Evolutionary conservation across 2,797 vertebrate genomes (phyloP).

Genomic region (Alcedo atthis): DNA sequence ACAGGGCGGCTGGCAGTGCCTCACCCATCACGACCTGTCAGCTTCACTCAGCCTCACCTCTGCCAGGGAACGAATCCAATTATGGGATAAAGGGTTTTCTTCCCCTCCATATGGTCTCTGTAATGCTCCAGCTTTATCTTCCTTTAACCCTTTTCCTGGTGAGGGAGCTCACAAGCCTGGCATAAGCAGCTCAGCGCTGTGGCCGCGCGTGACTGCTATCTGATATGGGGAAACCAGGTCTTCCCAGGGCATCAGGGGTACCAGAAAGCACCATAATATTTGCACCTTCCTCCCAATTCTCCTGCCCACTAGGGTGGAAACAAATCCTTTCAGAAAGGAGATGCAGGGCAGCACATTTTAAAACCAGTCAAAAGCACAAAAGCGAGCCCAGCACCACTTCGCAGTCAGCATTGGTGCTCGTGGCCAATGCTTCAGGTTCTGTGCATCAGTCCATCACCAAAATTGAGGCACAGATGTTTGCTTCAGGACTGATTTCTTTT

Average conservation of each 20-base stretch:
- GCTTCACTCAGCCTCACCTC: constrained; percentile 54
- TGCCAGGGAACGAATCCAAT: constrained; percentile 27
- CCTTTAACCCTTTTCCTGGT: constrained; percentile 69
- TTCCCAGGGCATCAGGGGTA: neutral
- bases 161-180: constrained; percentile 44
- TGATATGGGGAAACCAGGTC: neutral
- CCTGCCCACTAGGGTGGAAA: neutral
- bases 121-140: constrained; percentile 52
- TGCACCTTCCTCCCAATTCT: neutral
- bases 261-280: rapidly evolving
- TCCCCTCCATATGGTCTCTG: constrained; percentile 72
- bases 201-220: neutral
- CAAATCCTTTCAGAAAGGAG: neutral
- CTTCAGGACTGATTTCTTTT: neutral
- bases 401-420: rapidly evolving
- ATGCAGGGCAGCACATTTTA: neutral
- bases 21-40: constrained; percentile 60
- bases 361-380: neutral
- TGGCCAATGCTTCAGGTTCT: neutral
- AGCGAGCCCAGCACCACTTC: rapidly evolving
- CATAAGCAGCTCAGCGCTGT: constrained; percentile 31
- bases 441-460: neutral
- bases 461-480: neutral
- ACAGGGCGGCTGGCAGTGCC: constrained; percentile 44
- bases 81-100: constrained; percentile 67